phyloP scores from a whole-genome alignment of 2,113 vertebrate species.

The Albula glossodonta region DNA sequence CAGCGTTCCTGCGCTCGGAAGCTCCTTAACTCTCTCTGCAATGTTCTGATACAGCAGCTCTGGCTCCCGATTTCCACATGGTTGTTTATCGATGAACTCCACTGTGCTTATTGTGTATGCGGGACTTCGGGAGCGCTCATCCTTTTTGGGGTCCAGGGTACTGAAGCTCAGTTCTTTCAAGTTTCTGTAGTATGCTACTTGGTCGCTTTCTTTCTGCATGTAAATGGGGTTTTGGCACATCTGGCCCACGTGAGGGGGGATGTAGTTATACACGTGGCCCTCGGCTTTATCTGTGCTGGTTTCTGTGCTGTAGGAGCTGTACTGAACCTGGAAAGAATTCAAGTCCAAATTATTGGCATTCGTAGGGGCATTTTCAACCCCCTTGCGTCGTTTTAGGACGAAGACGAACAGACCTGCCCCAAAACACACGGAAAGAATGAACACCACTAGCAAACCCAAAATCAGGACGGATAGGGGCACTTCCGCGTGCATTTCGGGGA shows the following conservation, averaged over 20 bases:
- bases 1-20: constrained; percentile 80
- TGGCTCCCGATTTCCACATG: constrained; percentile 70
- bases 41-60: constrained; percentile 95
- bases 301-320: constrained; percentile 86
- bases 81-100: constrained; percentile 85
- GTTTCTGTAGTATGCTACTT: constrained; percentile 89
- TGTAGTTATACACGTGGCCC: constrained; percentile 93
- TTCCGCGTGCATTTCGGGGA: constrained; percentile 83
- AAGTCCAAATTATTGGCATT: constrained; percentile 85
- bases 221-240: constrained; percentile 99
- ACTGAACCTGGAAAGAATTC: constrained; percentile 92
- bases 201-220: constrained; percentile 92
- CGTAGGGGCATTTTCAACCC: constrained; percentile 76
- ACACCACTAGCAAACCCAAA: constrained; percentile 92
- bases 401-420: constrained; percentile 96
- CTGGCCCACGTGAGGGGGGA: constrained; percentile 87
- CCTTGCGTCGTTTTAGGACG: constrained; percentile 91
- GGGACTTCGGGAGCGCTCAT: constrained; percentile 74
- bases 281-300: constrained; percentile 80
- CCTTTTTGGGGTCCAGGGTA: constrained; percentile 80
- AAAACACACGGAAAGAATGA: constrained; percentile 94
- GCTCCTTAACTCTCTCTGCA: constrained; percentile 85
- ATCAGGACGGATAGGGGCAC: constrained; percentile 96
- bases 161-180: constrained; percentile 87
- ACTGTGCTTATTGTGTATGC: constrained; percentile 91